These are phyloP conservation scores for Ceratotherium simum DNA, from an alignment of 2,113 vertebrate species.

Conservation along the genomic window DNA sequence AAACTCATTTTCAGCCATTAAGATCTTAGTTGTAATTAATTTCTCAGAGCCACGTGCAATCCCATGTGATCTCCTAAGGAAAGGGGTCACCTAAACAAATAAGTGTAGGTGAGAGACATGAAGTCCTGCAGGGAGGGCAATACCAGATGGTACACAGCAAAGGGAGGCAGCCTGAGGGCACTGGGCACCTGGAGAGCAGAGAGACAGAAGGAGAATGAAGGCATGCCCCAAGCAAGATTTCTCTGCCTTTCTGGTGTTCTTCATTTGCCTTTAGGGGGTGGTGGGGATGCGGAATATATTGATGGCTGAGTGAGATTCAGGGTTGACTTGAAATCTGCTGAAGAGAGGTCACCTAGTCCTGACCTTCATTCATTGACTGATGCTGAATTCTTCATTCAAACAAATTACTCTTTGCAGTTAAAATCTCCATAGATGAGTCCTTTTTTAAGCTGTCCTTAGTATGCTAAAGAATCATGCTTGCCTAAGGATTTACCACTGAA, in stretches of 20 bases:
- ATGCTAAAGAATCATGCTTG: slow-evolving; percentile 46
- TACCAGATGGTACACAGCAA: slow-evolving; percentile 42
- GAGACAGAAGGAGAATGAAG: slow-evolving; percentile 40
- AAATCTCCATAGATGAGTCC: slow-evolving; percentile 29
- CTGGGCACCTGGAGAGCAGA: slow-evolving; percentile 38
- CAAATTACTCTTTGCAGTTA: slow-evolving; percentile 53
- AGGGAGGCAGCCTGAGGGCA: slow-evolving; percentile 1
- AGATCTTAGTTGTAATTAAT: slow-evolving; percentile 59
- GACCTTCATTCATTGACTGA: slow-evolving; percentile 52
- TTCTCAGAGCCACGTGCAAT: slow-evolving; percentile 51
- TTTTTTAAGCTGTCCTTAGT: slow-evolving; percentile 15
- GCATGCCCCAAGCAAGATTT: not conserved
- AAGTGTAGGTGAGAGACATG: slow-evolving; percentile 46
- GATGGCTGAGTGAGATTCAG: slow-evolving; percentile 29
- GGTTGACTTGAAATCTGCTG: slow-evolving; percentile 55
- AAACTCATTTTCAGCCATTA: slow-evolving; percentile 44
- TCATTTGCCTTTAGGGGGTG: slow-evolving; percentile 26
- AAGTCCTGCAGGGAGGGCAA: not conserved
- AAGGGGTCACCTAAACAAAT: slow-evolving; percentile 50
- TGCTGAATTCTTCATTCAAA: slow-evolving; percentile 54
- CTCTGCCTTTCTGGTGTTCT: not conserved
- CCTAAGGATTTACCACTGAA: slow-evolving; percentile 40
- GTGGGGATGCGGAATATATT: not conserved
- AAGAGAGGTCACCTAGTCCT: slow-evolving; percentile 41
- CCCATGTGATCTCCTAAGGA: slow-evolving; percentile 24